A percentile compares a stretch with the other conserved stretches of the same genome.
These are phyloP conservation scores for Phrynocephalus forsythii DNA, from an alignment of 2,797 vertebrate species.

Conservation along the genomic window DNA sequence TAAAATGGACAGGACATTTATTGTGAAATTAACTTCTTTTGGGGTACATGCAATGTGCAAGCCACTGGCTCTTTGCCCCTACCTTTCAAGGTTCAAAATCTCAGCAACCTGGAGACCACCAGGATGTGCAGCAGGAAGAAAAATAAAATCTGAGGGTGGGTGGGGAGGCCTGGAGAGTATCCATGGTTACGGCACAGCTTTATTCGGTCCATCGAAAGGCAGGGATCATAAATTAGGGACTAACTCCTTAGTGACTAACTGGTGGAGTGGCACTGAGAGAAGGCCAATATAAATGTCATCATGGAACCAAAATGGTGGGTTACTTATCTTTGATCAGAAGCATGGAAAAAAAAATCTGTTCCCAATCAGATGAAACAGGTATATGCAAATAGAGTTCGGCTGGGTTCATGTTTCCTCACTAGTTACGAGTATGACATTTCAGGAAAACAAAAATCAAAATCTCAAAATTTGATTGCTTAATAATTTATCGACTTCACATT, in stretches of 20 bases:
- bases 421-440: constrained; percentile 50
- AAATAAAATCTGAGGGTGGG: neutral
- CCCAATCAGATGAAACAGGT: constrained; percentile 33
- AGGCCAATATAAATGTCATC: neutral
- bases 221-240: neutral
- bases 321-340: constrained; percentile 35
- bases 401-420: constrained; percentile 23
- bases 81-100: neutral
- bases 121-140: neutral
- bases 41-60: neutral
- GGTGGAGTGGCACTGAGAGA: neutral
- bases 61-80: neutral
- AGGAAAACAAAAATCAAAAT: constrained; percentile 62
- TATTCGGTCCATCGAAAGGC: neutral
- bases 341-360: constrained; percentile 4
- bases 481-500: constrained; percentile 67
- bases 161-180: no score
- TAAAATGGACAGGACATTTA: no score
- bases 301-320: neutral
- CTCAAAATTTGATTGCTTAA: constrained; percentile 72
- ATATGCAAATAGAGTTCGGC: neutral
- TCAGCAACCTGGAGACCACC: neutral
- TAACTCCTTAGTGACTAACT: rapidly evolving
- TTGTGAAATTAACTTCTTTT: neutral
- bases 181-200: neutral